Conservation (phyloP, 2,888 invertebrate species). For the Agonopterix subpropinquella region DNA sequence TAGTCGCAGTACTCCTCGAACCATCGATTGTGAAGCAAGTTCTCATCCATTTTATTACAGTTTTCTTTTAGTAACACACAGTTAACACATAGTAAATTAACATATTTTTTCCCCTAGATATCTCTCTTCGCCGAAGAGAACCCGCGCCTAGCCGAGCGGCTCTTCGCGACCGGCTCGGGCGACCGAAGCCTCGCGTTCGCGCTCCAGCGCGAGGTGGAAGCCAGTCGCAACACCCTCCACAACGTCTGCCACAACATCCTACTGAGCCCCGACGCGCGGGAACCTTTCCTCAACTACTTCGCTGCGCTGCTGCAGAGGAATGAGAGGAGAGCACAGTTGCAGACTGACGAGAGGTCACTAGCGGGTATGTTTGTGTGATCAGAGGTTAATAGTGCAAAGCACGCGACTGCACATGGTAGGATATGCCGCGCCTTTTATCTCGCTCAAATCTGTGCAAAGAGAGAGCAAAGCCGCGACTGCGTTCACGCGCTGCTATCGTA, state of each 20-base stretch:
- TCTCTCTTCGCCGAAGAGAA: constrained; percentile 97
- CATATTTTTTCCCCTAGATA: constrained; percentile 23
- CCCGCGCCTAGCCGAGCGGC: constrained; percentile 87
- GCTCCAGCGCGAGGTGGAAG: constrained; percentile 87
- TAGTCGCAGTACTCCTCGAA: too few species aligned
- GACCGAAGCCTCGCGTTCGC: constrained; percentile 82
- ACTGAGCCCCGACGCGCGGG: constrained; percentile 87
- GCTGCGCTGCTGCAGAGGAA: constrained; percentile 86
- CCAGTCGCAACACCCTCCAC: constrained; percentile 84
- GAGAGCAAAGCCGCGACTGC: neutral
- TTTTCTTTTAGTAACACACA: too few species aligned
- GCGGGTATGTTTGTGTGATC: constrained; percentile 67
- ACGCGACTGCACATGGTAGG: too few species aligned
- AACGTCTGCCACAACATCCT: constrained; percentile 89
- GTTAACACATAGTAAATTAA: too few species aligned
- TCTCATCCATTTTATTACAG: too few species aligned
- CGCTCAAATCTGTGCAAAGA: too few species aligned
- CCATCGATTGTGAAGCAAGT: too few species aligned
- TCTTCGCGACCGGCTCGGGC: constrained; percentile 73
- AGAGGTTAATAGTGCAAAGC: neutral
- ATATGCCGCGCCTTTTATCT: neutral
- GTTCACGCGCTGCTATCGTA: neutral
- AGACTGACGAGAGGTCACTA: constrained; percentile 89
- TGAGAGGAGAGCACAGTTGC: constrained; percentile 91
- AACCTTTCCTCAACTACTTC: constrained; percentile 86